Base-by-base conservation (phyloP, 1,140 invertebrate species). In the Spodoptera frugiperda region DNA sequence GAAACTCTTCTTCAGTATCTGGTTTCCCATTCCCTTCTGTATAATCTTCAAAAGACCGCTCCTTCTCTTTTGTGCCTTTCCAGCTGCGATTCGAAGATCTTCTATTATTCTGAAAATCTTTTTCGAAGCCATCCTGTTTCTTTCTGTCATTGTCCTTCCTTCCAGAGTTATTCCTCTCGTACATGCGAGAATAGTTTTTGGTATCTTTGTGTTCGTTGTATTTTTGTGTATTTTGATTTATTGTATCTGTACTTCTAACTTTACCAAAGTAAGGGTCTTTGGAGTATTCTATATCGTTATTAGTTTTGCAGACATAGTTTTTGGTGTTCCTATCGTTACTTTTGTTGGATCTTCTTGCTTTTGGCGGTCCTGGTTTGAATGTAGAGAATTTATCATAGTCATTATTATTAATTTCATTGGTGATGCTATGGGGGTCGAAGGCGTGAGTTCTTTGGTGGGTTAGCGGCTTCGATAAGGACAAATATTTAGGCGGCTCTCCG, bases 401-500 rank as follows among this genome's bases (percentile, higher is more conserved):
- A 67, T 86, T 81, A 80, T 90, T 90, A 68, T 92, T 93, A 78
- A 90, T 86, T 78, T 94, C 85, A 67, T 78, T 77, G 15, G 84
- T 77, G 78, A 90, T 84, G 63, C 82, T 87, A 70, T 89, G 84
- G 54, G 89, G 88, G 63, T 92, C 87, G 63, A 89, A 93, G 83
- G 89, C 87, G 84, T 93, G 92, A 77, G 89, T 89, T 91, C 91
- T 93, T 90, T 93, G 91, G 87, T 92, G 87, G 80, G 88, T 89
- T 87, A 94, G 85, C 71, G 94, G 94, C 80, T 93, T 93, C 77
- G 93, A 94, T 72, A 94, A 91, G 79, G 93, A 93, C 87, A 95
- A 89, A 85, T 94, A 90, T 70, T 93, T 94, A 85, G 94, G 91
- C 83, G 93, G 93, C 81, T 93, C 90, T 78, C 94, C 94, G 82